These are phyloP conservation scores for Aphidoletes aphidimyza DNA, from an alignment of 2,888 invertebrate genomes.

Conservation along the genomic window DNA sequence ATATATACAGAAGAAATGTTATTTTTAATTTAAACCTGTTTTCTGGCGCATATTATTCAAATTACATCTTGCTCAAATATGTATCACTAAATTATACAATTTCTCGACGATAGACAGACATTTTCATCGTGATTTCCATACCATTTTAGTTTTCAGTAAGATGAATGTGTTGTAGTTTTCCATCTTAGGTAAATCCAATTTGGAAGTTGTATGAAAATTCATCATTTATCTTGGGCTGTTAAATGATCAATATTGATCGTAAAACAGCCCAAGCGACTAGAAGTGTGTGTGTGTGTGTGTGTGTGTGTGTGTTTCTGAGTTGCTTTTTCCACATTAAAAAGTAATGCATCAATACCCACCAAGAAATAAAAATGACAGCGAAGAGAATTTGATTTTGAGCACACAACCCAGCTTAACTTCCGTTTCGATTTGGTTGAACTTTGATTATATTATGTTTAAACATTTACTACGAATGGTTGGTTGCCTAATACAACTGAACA, in stretches of 20 bases:
- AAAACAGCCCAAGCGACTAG: slow-evolving; percentile 25
- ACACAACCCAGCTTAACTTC: not conserved
- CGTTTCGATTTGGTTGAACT: not conserved
- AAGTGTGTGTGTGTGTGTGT: not conserved
- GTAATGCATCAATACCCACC: too few species aligned
- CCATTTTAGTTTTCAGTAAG: too few species aligned
- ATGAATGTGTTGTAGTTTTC: too few species aligned
- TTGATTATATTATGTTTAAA: not conserved
- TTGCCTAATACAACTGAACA: slow-evolving; percentile 8
- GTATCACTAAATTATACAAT: not conserved
- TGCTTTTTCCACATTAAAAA: not conserved
- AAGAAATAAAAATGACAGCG: too few species aligned
- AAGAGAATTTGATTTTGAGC: not conserved
- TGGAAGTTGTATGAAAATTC: too few species aligned
- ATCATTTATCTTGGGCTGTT: not conserved
- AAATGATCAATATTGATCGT: slow-evolving; percentile 3
- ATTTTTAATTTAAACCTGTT: not conserved
- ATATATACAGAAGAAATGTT: too few species aligned
- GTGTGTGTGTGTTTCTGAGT: not conserved
- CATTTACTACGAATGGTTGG: slow-evolving; percentile 39
- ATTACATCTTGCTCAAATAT: not conserved
- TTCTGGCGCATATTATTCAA: slow-evolving; percentile 39
- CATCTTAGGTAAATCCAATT: too few species aligned
- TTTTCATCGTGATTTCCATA: not conserved
- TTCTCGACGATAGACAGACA: not conserved